A percentile compares a stretch with the other conserved stretches of the same genome.
Evolutionary conservation across 2,888 invertebrate genomes (phyloP).

Genomic region (Cerastis leucographa): DNA sequence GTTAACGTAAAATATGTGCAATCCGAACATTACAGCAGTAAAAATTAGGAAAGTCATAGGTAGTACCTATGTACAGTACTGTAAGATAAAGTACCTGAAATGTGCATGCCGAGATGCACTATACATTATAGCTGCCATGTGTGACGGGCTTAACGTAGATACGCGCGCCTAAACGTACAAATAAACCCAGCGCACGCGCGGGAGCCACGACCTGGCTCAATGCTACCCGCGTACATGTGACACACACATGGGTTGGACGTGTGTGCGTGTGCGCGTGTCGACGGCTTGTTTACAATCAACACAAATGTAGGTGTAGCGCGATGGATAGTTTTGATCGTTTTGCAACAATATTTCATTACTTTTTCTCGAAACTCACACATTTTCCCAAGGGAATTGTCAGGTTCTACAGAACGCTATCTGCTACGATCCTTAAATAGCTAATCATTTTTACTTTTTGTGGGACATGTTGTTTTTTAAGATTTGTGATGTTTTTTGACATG

Average conservation of each 20-base stretch:
- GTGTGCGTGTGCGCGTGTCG: slow-evolving; percentile 70
- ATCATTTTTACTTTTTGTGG: neutral
- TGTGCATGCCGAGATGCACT: neutral
- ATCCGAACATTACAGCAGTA: neutral
- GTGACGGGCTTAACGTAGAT: slow-evolving; percentile 58
- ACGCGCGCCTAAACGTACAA: slow-evolving; percentile 73
- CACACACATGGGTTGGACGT: slow-evolving; percentile 58
- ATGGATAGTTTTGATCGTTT: slow-evolving; percentile 74
- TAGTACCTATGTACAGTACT: neutral
- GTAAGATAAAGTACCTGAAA: neutral
- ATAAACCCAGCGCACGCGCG: slow-evolving; percentile 82
- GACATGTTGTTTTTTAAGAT: neutral
- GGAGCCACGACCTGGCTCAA: slow-evolving; percentile 90
- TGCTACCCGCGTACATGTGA: slow-evolving; percentile 78
- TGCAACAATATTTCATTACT: slow-evolving; percentile 8
- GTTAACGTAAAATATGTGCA: neutral
- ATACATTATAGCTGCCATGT: slow-evolving; percentile 39
- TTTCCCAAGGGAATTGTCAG: neutral
- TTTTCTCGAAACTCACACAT: neutral
- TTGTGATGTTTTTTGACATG: neutral
- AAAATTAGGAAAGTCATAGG: neutral
- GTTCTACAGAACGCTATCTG: neutral
- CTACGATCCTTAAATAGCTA: neutral
- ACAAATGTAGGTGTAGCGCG: slow-evolving; percentile 74
- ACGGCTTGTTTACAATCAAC: slow-evolving; percentile 86